phyloP scores from a whole-genome alignment of 2,113 vertebrate species.

The Pelmatolapia mariae region DNA sequence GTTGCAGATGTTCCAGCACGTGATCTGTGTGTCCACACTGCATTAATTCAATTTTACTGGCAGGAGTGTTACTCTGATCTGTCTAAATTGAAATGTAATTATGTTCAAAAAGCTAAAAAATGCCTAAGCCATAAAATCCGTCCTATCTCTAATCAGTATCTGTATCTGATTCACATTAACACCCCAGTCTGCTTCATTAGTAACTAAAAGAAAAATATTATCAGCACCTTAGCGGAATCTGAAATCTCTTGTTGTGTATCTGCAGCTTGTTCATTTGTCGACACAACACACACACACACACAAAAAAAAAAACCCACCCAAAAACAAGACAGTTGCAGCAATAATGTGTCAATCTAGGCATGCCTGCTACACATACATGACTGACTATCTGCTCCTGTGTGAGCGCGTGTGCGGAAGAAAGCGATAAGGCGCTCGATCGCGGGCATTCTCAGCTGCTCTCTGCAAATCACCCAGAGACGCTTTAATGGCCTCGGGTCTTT shows the following conservation, averaged over 20 bases:
- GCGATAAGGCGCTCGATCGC: neutral
- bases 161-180: conserved; percentile 24
- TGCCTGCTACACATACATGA: neutral
- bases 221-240: neutral
- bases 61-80: conserved; percentile 13
- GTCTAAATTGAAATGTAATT: conserved; percentile 34
- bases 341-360: neutral
- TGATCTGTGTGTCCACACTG: neutral
- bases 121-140: conserved; percentile 11
- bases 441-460: conserved; percentile 51
- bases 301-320: neutral
- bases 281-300: neutral
- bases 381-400: neutral
- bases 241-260: neutral
- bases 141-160: conserved; percentile 31
- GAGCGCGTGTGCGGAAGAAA: neutral
- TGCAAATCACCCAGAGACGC: conserved; percentile 58
- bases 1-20: neutral
- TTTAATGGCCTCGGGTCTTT: conserved; percentile 41
- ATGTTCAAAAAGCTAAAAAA: conserved; percentile 18
- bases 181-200: neutral
- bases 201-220: neutral
- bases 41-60: conserved; percentile 20
- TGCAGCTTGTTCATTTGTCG: neutral
- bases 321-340: neutral